A percentile compares a stretch with the other conserved stretches of the same genome.
Conservation (phyloP, 2,797 vertebrate genomes). For the Phalanger gymnotis region DNA sequence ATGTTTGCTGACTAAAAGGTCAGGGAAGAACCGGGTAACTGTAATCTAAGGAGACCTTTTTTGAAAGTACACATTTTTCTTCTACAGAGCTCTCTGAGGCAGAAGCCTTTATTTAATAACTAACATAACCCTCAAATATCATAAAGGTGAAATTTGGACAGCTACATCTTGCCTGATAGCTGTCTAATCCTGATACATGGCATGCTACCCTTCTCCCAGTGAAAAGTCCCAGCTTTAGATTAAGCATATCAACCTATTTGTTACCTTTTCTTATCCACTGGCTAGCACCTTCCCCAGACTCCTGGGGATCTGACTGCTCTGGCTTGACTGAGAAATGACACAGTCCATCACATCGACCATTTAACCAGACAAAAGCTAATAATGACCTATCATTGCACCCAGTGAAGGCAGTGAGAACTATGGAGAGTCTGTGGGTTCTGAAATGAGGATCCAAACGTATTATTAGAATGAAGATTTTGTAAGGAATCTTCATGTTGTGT, state of each 20-base stretch:
- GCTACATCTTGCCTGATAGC: not conserved
- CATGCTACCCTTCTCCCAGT: not conserved
- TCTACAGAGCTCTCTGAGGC: not conserved
- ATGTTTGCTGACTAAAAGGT: not conserved
- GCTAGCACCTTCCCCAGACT: not conserved
- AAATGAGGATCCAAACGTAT: not conserved
- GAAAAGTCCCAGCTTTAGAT: slow-evolving; percentile 3
- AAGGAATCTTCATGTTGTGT: not conserved
- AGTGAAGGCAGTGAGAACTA: rapidly evolving
- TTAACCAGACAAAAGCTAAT: not conserved
- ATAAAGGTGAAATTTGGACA: not conserved
- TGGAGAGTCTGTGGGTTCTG: rapidly evolving
- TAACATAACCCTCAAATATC: not conserved
- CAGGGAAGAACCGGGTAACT: not conserved
- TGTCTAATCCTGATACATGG: slow-evolving; percentile 58
- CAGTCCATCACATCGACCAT: not conserved
- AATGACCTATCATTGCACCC: rapidly evolving
- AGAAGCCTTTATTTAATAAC: slow-evolving; percentile 43
- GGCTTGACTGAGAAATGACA: slow-evolving; percentile 1
- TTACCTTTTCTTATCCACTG: not conserved
- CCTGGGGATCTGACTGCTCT: not conserved
- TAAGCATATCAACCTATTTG: slow-evolving; percentile 67
- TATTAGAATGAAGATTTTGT: not conserved
- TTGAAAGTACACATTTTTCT: slow-evolving; percentile 30
- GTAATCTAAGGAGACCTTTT: not conserved